A percentile compares a stretch with the other conserved stretches of the same genome.
Conservation (phyloP, 1,140 invertebrate genomes). For the Anthonomus grandis region DNA sequence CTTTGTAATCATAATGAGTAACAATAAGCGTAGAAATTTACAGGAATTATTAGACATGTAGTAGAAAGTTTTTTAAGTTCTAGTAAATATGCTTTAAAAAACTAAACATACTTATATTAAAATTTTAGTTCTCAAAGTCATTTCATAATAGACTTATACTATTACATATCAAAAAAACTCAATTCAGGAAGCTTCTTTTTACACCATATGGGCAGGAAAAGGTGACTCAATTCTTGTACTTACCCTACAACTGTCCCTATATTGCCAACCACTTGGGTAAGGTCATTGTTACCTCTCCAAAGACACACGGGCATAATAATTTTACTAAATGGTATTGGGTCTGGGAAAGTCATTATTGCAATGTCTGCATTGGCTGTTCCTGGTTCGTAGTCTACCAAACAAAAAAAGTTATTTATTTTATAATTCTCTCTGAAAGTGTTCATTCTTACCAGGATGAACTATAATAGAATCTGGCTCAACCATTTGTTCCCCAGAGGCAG, state of each 20-base stretch:
- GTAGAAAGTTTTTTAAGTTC: too few species aligned
- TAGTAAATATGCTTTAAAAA: too few species aligned
- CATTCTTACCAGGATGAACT: constrained; percentile 34
- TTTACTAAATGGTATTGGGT: constrained; percentile 36
- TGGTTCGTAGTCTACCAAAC: constrained; percentile 40
- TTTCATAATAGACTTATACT: too few species aligned
- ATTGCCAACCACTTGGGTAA: constrained; percentile 45
- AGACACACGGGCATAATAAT: constrained; percentile 57
- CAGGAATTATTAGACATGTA: too few species aligned
- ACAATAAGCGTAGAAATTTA: too few species aligned
- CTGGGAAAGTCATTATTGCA: constrained; percentile 33
- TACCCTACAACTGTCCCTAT: constrained; percentile 50
- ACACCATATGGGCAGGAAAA: too few species aligned
- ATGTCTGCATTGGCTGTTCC: constrained; percentile 41
- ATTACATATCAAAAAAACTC: too few species aligned
- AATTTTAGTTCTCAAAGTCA: too few species aligned
- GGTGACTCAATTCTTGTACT: too few species aligned
- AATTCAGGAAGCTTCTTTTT: too few species aligned
- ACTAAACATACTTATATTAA: too few species aligned
- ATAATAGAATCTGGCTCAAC: constrained; percentile 47
- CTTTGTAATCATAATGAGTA: too few species aligned
- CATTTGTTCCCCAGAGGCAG: constrained; percentile 38
- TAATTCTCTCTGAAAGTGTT: neutral
- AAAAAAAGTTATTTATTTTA: constrained; percentile 1
- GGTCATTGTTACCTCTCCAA: constrained; percentile 49